These are phyloP conservation scores for Metacarcinus magister DNA, from an alignment of 2,888 invertebrate genomes.

Conservation along the genomic window DNA sequence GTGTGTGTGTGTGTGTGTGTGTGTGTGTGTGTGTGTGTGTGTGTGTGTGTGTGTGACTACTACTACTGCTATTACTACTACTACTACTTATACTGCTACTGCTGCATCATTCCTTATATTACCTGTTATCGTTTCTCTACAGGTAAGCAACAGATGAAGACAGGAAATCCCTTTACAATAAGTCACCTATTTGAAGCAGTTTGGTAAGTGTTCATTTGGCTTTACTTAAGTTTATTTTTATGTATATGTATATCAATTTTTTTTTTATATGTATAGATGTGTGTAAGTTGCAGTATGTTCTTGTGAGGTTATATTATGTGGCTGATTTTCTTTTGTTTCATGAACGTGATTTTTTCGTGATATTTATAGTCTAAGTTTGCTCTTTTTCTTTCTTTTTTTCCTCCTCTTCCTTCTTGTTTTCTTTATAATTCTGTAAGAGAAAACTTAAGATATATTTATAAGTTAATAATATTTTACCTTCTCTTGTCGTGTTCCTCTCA, in stretches of 20 bases:
- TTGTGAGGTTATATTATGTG: too few species aligned
- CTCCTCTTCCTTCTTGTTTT: background rate
- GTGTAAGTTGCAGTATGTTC: too few species aligned
- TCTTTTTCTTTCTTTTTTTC: background rate
- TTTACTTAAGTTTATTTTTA: too few species aligned
- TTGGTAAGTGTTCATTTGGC: background rate
- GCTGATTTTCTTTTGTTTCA: background rate
- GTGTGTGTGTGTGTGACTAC: background rate
- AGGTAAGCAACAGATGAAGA: background rate
- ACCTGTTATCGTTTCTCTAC: background rate
- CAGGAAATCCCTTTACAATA: too few species aligned
- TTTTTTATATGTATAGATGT: too few species aligned
- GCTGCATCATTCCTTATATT: too few species aligned
- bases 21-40: background rate
- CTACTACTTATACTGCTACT: background rate
- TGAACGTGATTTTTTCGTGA: too few species aligned
- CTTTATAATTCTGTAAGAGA: background rate
- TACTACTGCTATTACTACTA: conserved; percentile 44
- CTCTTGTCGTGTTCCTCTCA: background rate
- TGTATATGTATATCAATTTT: too few species aligned
- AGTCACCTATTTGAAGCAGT: too few species aligned
- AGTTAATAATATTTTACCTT: background rate
- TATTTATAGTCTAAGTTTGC: background rate
- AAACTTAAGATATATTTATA: background rate
- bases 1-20: conserved; percentile 3